A percentile compares a stretch with the other conserved stretches of the same genome.
These are phyloP conservation scores for Maconellicoccus hirsutus DNA, from an alignment of 1,140 invertebrate species.

Conservation along the genomic window DNA sequence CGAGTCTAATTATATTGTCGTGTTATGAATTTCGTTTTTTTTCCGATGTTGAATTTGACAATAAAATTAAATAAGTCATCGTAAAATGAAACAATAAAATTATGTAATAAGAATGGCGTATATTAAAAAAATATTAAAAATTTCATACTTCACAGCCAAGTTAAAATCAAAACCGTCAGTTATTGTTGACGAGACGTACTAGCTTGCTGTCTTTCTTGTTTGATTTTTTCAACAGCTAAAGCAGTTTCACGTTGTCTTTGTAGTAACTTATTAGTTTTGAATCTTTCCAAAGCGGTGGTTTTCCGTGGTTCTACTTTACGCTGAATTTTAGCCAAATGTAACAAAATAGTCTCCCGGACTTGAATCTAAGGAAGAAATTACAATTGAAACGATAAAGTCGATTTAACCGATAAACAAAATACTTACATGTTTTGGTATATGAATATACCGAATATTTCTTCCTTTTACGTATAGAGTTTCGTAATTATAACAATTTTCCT, in stretches of 20 bases:
- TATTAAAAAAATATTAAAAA: no score
- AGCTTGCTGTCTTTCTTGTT: neutral
- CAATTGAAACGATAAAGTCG: neutral
- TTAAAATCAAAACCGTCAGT: neutral
- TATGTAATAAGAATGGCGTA: no score
- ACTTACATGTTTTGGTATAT: neutral
- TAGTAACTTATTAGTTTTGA: neutral
- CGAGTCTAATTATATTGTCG: neutral
- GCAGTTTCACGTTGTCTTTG: neutral
- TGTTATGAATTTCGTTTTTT: neutral
- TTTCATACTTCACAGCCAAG: neutral
- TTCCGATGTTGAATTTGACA: no score
- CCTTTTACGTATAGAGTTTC: slow-evolving; percentile 5
- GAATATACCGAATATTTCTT: neutral
- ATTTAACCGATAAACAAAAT: neutral
- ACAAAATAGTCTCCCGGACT: neutral
- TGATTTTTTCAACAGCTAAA: neutral
- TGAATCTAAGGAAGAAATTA: neutral
- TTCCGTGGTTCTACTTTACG: neutral
- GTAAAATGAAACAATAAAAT: no score
- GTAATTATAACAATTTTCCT: neutral
- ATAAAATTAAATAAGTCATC: no score
- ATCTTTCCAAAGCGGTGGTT: neutral
- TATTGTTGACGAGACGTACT: neutral
- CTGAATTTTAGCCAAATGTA: neutral